Conservation (phyloP, 2,797 vertebrate genomes). For the Huso huso region DNA sequence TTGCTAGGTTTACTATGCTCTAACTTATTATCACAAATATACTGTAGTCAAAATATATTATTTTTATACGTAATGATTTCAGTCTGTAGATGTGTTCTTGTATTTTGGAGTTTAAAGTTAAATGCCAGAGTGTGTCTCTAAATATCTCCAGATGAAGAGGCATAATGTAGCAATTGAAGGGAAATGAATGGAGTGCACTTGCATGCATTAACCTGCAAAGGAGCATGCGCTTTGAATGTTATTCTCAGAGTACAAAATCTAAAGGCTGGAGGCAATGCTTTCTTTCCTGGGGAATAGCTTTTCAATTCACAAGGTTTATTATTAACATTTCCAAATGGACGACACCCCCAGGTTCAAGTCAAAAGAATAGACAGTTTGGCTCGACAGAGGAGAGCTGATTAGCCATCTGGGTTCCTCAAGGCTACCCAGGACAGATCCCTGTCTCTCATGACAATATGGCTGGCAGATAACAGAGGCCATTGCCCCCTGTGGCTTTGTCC, state of each 20-base stretch:
- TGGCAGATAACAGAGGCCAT: not conserved
- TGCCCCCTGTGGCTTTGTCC: not conserved
- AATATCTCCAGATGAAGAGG: not conserved
- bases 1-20: no score
- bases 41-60: no score
- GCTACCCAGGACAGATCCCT: not conserved
- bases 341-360: not conserved
- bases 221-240: not conserved
- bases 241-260: not conserved
- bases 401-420: not conserved
- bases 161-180: not conserved
- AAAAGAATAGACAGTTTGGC: not conserved
- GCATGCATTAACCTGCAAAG: not conserved
- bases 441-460: not conserved
- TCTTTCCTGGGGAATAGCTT: not conserved
- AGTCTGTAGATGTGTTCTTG: no score
- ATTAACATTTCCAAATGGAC: not conserved
- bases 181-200: not conserved
- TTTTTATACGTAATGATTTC: no score
- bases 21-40: no score
- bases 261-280: not conserved
- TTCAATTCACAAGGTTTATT: not conserved
- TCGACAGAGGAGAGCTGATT: not conserved
- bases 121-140: not conserved
- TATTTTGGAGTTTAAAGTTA: not conserved